A percentile compares a stretch with the other conserved stretches of the same genome.
phyloP scores from a whole-genome alignment of 2,797 vertebrate genomes.

The Tangara arthus region DNA sequence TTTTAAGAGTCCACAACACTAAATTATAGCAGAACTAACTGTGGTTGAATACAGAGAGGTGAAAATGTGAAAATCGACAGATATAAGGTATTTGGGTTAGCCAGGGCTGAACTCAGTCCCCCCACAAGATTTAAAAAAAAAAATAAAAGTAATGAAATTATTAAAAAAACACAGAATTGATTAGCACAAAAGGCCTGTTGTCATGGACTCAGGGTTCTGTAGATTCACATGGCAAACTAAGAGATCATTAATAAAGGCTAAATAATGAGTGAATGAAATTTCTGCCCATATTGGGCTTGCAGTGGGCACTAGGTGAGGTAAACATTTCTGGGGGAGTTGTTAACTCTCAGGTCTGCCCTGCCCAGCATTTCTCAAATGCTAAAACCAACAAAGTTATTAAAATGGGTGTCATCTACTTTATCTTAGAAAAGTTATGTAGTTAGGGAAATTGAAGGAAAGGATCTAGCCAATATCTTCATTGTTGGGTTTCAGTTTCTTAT shows the following conservation, averaged over 20 bases:
- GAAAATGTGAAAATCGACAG: neutral
- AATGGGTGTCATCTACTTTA: neutral
- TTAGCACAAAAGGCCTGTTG: neutral
- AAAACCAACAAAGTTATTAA: neutral
- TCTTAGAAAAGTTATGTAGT: neutral
- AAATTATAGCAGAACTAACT: neutral
- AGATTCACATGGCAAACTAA: neutral
- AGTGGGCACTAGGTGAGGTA: neutral
- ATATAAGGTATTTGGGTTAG: neutral
- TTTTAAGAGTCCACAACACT: neutral
- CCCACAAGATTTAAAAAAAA: too few relatives aligned
- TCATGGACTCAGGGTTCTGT: neutral
- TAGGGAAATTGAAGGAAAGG: neutral
- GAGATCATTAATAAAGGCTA: neutral
- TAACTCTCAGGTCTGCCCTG: neutral
- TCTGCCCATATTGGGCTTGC: neutral
- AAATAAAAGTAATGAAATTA: neutral
- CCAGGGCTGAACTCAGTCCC: neutral
- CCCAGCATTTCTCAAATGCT: neutral
- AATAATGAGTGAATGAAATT: neutral
- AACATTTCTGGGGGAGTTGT: neutral
- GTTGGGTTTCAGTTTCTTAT: neutral
- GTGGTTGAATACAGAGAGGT: neutral
- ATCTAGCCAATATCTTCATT: neutral
- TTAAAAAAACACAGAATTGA: neutral